Evolutionary conservation across 1,140 invertebrate genomes (phyloP).

Genomic region (Cardiocondyla obscurior): DNA sequence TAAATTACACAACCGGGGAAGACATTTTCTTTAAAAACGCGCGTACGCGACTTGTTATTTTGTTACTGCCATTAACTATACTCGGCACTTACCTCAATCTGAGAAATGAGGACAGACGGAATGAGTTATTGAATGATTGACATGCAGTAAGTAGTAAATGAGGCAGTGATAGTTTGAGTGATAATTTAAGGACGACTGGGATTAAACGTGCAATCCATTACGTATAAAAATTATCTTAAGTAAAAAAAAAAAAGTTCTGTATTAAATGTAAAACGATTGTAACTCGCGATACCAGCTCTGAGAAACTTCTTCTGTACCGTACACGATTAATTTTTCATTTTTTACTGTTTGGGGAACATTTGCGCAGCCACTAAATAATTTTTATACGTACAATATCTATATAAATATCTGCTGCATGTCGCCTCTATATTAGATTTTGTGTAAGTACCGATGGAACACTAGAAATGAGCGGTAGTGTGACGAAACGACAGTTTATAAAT

Average conservation of each 20-base stretch:
- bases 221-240: conserved; percentile 22
- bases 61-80: neutral
- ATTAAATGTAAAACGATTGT: neutral
- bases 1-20: neutral
- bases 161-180: conserved; percentile 2
- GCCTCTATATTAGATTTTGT: neutral
- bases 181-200: neutral
- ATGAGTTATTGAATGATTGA: conserved; percentile 10
- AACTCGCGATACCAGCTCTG: neutral
- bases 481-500: conserved; percentile 48
- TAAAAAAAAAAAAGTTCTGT: neutral
- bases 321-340: neutral
- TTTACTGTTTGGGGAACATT: neutral
- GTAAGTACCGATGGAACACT: neutral
- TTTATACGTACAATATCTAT: neutral
- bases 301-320: neutral
- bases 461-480: neutral
- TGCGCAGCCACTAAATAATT: neutral
- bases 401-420: neutral
- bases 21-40: neutral
- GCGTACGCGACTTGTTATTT: neutral
- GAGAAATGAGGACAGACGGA: neutral
- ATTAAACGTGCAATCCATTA: neutral
- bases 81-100: conserved; percentile 6
- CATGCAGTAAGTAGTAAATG: neutral